Base-by-base conservation (phyloP, 2,113 vertebrate species). In the Carassius gibelio region DNA sequence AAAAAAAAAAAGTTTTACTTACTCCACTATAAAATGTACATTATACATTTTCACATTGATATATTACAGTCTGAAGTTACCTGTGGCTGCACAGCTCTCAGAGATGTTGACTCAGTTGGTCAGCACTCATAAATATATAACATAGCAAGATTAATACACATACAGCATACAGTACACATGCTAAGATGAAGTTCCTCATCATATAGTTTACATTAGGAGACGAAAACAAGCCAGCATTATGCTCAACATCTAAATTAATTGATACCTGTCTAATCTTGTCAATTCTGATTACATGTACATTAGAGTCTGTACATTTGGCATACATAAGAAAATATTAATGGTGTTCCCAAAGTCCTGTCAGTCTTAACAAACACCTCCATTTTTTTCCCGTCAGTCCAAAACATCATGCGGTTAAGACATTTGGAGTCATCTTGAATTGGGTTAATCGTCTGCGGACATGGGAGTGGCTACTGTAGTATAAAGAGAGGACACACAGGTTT, bases 31-130 rank as follows among this genome's bases (percentile, higher is more conserved):
- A 36, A 57, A 77, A 57, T 52, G 23, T 57, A 21, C 17, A 21
- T 11, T 36, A 59, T 48, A 13, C 1, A 23, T 17, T 55, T 15
- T 5, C 66, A 69, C 2, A 17, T n/a, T 5, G 23, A 76, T 52
- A 75, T 75, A 45, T 52, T 76, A 52, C 45, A 76, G 50, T 76
- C 74, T 14, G 4, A 75, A 75, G 5, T 10, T 23, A 75, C 45
- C 45, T 3, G 13, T 76, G 15, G 14, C 13, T 75, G 13, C 15
- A 38, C 45, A 52, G 14, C 1, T 50, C 30, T 30, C 10, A 50
- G n/a, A 76, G 42, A 61, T n/a, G 2, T 14, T 79, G 30, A 62
- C 6, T 11, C 36, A 38, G 13, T 36, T 10, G 4, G 14, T 59
- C 30, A 59, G 52, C 30, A 34, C 26, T 21, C 48, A 57, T 77